Evolutionary conservation across 2,797 vertebrate genomes (phyloP), one percentile per base, ranked within the genome.

Genomic region (Chelonia mydas): DNA sequence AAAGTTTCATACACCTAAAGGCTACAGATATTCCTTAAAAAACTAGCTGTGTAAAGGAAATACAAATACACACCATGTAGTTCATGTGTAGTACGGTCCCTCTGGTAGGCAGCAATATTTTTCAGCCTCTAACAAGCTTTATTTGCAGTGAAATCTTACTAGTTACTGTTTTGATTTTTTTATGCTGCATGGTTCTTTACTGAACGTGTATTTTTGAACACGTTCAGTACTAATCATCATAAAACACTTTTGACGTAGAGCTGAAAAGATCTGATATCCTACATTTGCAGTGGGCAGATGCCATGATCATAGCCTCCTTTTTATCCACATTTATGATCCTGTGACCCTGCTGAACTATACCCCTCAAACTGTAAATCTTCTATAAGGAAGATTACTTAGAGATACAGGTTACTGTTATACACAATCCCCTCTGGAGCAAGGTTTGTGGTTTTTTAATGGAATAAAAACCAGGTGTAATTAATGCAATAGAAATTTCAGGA

Each of bases 341-440:
- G 57, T 72, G 94, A 68, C 59, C 78, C 3, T n/a, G 95, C 53
- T 84, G 49, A 92, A 55, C 90, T 61, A 84, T 84, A 50, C 83
- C 86, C 85, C 93, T 72, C 82, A 86, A 91, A 81, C 87, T 88
- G 85, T 94, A 96, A 96, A 96, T 94, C 93, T 93, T 87, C 33
- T 84, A n/a, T 51, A 82, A 80, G 90, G 95, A 84, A 97, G 79
- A 82, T 96, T 97, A 95, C 96, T 95, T 97, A 96, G 86, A 96
- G 90, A 93, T 88, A 96, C 91, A 97, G 94, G 92, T 95, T 96
- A 93, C 89, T 90, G 93, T 94, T 97, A 93, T 94, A 92, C 88
- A 90, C 87, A 94, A 92, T 91, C 82, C 86, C 57, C 90, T 96
- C 93, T 91, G 91, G 17, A 68, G n/a, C 9, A 68, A 37, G 17